Evolutionary conservation across 2,888 invertebrate species (phyloP).

Genomic region (Aphodius granarius): DNA sequence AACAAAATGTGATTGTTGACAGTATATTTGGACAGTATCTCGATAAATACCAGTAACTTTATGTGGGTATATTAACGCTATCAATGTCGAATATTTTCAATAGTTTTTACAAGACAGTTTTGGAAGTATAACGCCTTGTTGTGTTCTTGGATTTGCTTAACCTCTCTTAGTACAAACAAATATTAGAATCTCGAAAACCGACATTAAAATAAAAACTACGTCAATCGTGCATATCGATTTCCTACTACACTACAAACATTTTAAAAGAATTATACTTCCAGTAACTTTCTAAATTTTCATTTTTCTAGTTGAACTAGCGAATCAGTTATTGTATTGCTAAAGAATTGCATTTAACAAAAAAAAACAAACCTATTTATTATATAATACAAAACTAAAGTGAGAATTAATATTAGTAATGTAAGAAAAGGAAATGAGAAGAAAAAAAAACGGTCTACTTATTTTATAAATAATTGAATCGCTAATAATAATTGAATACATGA

Average conservation of each 20-base stretch:
- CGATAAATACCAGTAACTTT: background rate
- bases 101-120: background rate
- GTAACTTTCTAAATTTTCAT: constrained; percentile 16
- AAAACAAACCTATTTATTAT: constrained; percentile 36
- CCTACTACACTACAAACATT: background rate
- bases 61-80: background rate
- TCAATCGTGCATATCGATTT: background rate
- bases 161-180: background rate
- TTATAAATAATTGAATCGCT: constrained; percentile 22
- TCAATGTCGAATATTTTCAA: background rate
- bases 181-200: background rate
- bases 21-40: background rate
- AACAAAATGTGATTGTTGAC: background rate
- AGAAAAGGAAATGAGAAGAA: constrained; percentile 28
- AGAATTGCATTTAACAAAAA: constrained; percentile 26
- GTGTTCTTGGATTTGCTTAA: background rate
- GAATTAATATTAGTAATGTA: constrained; percentile 29
- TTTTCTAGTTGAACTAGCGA: background rate
- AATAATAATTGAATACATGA: constrained; percentile 25
- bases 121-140: background rate
- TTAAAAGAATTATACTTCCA: constrained; percentile 22
- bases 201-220: background rate
- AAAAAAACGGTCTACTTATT: constrained; percentile 35
- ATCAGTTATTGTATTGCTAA: background rate
- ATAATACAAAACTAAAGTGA: constrained; percentile 31